Base-by-base conservation (phyloP, 2,113 vertebrate species). In the Pedionomus torquatus region DNA sequence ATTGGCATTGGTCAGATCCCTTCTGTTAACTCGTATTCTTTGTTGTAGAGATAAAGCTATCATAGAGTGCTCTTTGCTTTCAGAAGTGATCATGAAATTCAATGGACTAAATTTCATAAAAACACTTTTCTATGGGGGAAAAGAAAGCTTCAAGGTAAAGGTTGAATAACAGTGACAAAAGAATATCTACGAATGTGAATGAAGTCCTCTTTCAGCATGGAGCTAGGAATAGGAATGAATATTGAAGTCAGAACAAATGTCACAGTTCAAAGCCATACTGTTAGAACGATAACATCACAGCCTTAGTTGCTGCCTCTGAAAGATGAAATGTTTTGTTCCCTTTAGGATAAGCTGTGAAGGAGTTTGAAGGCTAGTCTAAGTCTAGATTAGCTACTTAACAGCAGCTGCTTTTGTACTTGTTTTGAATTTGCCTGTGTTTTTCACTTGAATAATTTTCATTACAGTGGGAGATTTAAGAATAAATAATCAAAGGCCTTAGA, bases 141-240 rank as follows among this genome's bases (percentile, higher is more conserved):
- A 85, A 88, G 76, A 90, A 95, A 96, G 48, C 75, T 80, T 96
- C 85, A 96, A 96, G 82, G 78, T 94, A 97, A 97, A 95, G 80
- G 93, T 78, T 94, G 84, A 91, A 91, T 66, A 94, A 39, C 72
- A 90, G 80, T 61, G 94, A 95, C 91, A 98, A 96, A 97, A 96
- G 96, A 97, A 81, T 91, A 96, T 96, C 97, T 96, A 92, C 97
- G 94, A 96, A 97, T 97, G 96, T 41, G 72, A 96, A 97, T 96
- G 92, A 93, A 97, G 90, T 90, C 91, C 90, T 97, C 85, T 83
- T 94, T 92, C 93, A 94, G 84, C 61, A 7, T 7, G 63, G 91
- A 81, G 91, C 78, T 52, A 39, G 60, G 96, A 95, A 96, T 49
- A 85, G 84, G 76, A 93, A 94, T 87, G 96, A 95, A 96, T 76